Evolutionary conservation across 2,888 invertebrate species (phyloP), one percentile per base, ranked within the genome.

Genomic region (Morpho helenor): DNA sequence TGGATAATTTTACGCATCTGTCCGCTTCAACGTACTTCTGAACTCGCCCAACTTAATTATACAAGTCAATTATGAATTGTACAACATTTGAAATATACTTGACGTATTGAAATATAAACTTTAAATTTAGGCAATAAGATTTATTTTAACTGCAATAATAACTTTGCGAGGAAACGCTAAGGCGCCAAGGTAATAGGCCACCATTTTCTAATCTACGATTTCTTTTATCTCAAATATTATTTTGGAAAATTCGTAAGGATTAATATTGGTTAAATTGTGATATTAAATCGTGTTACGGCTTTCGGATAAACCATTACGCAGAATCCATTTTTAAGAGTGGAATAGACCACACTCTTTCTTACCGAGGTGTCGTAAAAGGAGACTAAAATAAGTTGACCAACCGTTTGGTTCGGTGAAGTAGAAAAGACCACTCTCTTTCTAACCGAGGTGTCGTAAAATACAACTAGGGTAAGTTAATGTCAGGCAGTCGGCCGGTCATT

Each of bases 1-100:
- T 71, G 66, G 62, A 66, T 68, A 67, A 72, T 73, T 70, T 67
- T 63, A 67, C 68, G 70, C 73, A 73, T 72, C 73, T 72, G 72
- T 58, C 60, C 58, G 56, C 59, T 52, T 52, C 65, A 62, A 66
- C 66, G 59, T 67, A 68, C 68, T 66, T 64, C 60, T 55, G 53
- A 68, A 66, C 65, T 66, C 62, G 56, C 54, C 66, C 56, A 59
- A 64, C 61, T 65, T 66, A 63, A 68, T 68, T 66, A 64, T 54
- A 66, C 52, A 49, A 62, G 57, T 62, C 60, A 60, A 62, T 62
- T 60, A 60, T 56, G 53, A 49, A 41, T 43, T 2, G 40, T 22
- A 39, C 52, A 45, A 54, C 3, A 5, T 22, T 23, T 8, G 9
- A 46, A 16, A 54, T 51, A 31, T 7, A 3, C 2, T 2, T 2